Evolutionary conservation across 2,888 invertebrate genomes (phyloP).

Genomic region (Ichneumon xanthorius): DNA sequence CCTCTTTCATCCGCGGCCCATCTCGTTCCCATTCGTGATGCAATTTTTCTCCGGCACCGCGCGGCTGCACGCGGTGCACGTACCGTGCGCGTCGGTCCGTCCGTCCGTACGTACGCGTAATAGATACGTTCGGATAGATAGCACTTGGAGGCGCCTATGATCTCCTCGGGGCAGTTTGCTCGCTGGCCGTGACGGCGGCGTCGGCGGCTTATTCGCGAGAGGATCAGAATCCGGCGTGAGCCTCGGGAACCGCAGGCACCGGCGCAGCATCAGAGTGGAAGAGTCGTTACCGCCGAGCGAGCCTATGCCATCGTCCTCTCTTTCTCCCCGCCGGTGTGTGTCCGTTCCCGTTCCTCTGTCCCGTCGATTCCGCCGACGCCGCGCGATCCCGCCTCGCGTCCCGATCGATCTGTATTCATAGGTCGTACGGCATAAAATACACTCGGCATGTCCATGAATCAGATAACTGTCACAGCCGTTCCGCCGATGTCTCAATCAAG

Average conservation of each 20-base stretch:
- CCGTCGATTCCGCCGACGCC: conserved; percentile 61
- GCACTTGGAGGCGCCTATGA: conserved; percentile 75
- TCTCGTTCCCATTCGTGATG: conserved; percentile 28
- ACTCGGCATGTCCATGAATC: conserved; percentile 85
- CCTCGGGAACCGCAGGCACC: conserved; percentile 35
- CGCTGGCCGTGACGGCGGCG: conserved; percentile 64
- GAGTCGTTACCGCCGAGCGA: conserved; percentile 28
- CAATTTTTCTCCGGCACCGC: conserved; percentile 49
- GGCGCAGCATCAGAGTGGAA: conserved; percentile 13
- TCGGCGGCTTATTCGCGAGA: conserved; percentile 40
- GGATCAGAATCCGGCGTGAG: conserved; percentile 41
- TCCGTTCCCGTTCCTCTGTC: conserved; percentile 43
- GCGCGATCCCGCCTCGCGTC: conserved; percentile 27
- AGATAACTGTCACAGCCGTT: conserved; percentile 84
- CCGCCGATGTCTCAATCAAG: conserved; percentile 84
- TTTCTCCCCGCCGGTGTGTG: background rate
- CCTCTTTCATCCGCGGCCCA: conserved; percentile 44
- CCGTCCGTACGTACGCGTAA: conserved; percentile 71
- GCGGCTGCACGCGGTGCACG: background rate
- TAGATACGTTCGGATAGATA: conserved; percentile 75
- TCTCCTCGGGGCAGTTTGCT: conserved; percentile 75
- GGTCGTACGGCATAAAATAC: conserved; percentile 85
- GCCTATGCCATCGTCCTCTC: conserved; percentile 2
- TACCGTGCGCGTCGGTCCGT: conserved; percentile 3
- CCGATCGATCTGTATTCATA: conserved; percentile 84